Evolutionary conservation across 1,140 invertebrate species (phyloP), one percentile per base, ranked within the genome.

Genomic region (Thereuonema tuberculata): DNA sequence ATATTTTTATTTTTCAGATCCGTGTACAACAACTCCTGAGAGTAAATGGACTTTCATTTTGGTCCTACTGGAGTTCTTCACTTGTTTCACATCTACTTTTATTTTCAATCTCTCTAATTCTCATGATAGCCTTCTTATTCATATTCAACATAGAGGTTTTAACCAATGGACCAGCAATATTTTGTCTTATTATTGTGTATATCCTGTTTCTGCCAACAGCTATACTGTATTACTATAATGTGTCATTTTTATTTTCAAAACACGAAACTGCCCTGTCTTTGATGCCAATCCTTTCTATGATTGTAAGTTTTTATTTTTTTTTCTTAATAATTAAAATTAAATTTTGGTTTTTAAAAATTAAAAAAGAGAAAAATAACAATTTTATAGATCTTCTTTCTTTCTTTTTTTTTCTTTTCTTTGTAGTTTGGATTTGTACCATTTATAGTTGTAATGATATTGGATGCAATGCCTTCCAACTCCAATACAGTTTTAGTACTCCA

Each of bases 401-500:
- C 21, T 50, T 12, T 50, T 24, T 31, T 56, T 37, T 9, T 26
- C 12, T n/a, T 56, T 56, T 56, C 12, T 24, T 56, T 28, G 37
- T 17, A 52, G 55, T 1, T 85, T 58, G 86, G 85, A 1, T 79
- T 85, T 37, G 77, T 89, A 60, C 85, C 86, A 0, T 89, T 86
- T 67, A 70, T 84, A 17, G 62, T 65, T 15, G 71, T 76, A 1
- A 66, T 65, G 26, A n/a, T 89, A 26, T 81, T 88, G 20, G 71
- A 76, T 59, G 62, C 66, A 55, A 50, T 71, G 5, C 25, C 23
- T 25, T 28, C 21, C 23, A 14, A 37, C 12, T 28, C 28, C 2
- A 52, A 48, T 55, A 14, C 28, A 79, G 2, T 82, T 84, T 67
- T 20, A 59, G 77, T 80, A 60, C 73, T 86, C 1, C 86, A 89